Percentiles rank a stretch among this genome's conserved stretches.
phyloP scores from a whole-genome alignment of 2,888 invertebrate species.

The Drosophila differens region DNA sequence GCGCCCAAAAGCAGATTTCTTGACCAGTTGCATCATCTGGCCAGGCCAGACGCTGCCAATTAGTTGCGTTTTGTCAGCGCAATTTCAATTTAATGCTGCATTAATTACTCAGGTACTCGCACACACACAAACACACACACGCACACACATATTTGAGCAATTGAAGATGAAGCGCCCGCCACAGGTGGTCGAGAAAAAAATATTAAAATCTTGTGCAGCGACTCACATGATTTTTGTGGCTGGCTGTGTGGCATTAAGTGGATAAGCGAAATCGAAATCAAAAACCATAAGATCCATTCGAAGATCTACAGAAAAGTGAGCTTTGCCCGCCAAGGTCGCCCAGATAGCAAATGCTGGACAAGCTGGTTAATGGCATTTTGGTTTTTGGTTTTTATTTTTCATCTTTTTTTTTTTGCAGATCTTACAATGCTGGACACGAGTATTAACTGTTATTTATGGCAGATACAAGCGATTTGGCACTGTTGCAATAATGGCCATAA shows the following conservation, averaged over 20 bases:
- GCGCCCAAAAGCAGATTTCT: constrained; percentile 57
- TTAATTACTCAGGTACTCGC: constrained; percentile 58
- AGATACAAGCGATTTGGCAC: constrained; percentile 21
- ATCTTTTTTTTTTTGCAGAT: not conserved
- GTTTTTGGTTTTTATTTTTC: not conserved
- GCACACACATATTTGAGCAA: constrained; percentile 14
- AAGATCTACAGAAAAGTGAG: constrained; percentile 35
- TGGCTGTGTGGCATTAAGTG: constrained; percentile 24
- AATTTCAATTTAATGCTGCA: constrained; percentile 63
- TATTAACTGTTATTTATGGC: constrained; percentile 66
- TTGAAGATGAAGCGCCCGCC: constrained; percentile 40
- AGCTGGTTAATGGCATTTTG: constrained; percentile 41
- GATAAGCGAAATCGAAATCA: constrained; percentile 25
- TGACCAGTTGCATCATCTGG: constrained; percentile 62
- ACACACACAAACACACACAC: not conserved
- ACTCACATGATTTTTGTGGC: constrained; percentile 20
- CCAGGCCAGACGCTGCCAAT: constrained; percentile 50
- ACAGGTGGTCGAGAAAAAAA: constrained; percentile 41
- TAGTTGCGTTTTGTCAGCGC: constrained; percentile 61
- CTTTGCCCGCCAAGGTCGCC: constrained; percentile 55
- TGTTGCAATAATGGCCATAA: constrained; percentile 54
- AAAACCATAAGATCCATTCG: constrained; percentile 24
- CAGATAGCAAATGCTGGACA: constrained; percentile 21
- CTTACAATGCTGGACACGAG: constrained; percentile 1
- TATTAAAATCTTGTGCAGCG: constrained; percentile 7